Evolutionary conservation across 2,113 vertebrate genomes (phyloP).

Genomic region (Podocnemis expansa): DNA sequence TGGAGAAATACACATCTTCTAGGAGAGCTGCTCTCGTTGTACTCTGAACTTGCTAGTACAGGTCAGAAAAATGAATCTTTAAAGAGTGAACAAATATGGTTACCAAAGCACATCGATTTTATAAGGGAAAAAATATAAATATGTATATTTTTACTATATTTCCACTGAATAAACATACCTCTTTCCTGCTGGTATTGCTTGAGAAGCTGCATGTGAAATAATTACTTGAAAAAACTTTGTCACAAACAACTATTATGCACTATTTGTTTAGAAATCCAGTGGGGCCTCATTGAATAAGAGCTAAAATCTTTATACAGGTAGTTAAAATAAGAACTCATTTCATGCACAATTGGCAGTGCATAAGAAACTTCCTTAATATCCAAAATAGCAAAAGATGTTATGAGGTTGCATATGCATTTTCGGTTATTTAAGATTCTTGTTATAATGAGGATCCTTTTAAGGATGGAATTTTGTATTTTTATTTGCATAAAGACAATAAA

Average conservation of each 20-base stretch:
- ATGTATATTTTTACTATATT: constrained; percentile 34
- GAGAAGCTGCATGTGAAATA: constrained; percentile 63
- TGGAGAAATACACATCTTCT: background rate
- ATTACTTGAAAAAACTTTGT: constrained; percentile 62
- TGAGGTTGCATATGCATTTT: constrained; percentile 71
- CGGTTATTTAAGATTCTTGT: constrained; percentile 74
- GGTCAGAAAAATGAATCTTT: accelerated
- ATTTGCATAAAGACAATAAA: constrained; percentile 85
- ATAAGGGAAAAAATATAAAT: constrained; percentile 50
- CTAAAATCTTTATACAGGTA: constrained; percentile 60
- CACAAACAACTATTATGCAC: constrained; percentile 43
- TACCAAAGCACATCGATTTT: constrained; percentile 22
- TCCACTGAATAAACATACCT: constrained; percentile 50
- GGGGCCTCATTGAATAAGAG: constrained; percentile 65
- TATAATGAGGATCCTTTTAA: constrained; percentile 74
- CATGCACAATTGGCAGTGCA: constrained; percentile 75
- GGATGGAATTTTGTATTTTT: constrained; percentile 72
- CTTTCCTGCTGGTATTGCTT: background rate
- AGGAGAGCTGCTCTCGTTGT: background rate
- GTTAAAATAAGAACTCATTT: constrained; percentile 78
- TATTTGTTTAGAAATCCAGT: constrained; percentile 73
- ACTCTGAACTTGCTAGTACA: background rate
- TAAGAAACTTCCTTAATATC: constrained; percentile 72
- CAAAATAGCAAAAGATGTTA: constrained; percentile 68
- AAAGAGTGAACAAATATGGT: background rate